phyloP scores from a whole-genome alignment of 2,797 vertebrate species.

The Amblyopsis hoosieri region DNA sequence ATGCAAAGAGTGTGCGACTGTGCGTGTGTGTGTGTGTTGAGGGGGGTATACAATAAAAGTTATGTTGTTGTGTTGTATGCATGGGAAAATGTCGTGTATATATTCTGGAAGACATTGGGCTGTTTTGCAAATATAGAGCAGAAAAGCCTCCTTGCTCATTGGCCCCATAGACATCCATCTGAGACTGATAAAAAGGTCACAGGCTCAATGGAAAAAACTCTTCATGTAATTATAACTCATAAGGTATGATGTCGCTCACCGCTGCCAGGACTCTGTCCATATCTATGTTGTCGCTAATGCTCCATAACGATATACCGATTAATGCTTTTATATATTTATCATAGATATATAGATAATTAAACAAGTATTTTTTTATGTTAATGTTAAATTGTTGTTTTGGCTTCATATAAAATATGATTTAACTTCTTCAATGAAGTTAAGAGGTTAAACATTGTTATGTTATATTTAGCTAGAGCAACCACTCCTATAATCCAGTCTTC shows the following conservation, averaged over 20 bases:
- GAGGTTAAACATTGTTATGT: too few species aligned
- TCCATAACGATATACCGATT: constrained; percentile 26
- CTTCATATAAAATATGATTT: not conserved
- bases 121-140: constrained; percentile 24
- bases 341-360: too few species aligned
- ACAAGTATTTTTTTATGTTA: not conserved
- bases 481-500: too few species aligned
- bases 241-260: constrained; percentile 64
- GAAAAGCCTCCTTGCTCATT: constrained; percentile 29
- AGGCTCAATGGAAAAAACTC: constrained; percentile 66
- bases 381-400: constrained; percentile 4
- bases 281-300: constrained; percentile 56
- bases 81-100: constrained; percentile 11
- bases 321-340: too few species aligned
- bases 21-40: not conserved
- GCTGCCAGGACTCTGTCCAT: constrained; percentile 52
- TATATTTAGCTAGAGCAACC: too few species aligned
- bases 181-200: constrained; percentile 69
- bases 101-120: constrained; percentile 4
- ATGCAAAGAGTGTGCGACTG: constrained; percentile 5
- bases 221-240: constrained; percentile 67
- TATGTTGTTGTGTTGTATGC: constrained; percentile 5
- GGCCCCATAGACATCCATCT: constrained; percentile 59
- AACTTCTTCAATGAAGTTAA: too few species aligned
- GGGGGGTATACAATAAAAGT: not conserved